Percentiles rank a stretch among this genome's conserved stretches.
Conservation (phyloP, 2,888 invertebrate genomes). For the Platycnemis pennipes region DNA sequence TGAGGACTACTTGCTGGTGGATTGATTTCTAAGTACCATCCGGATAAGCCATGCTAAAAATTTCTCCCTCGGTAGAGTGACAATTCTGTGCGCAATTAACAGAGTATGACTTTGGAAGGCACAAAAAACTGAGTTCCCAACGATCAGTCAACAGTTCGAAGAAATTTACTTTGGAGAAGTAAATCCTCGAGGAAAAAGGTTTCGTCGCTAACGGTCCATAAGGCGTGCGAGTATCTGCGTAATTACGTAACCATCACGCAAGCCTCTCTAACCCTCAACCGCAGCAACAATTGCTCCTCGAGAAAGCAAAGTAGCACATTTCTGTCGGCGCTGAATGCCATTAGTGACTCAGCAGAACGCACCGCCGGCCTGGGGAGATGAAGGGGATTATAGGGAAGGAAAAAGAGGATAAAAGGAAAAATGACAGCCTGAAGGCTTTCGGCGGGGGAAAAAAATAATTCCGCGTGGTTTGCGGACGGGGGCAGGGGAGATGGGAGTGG, state of each 20-base stretch:
- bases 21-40: background rate
- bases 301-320: background rate
- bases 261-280: background rate
- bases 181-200: background rate
- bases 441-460: background rate
- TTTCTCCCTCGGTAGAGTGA: background rate
- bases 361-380: background rate
- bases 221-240: background rate
- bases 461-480: background rate
- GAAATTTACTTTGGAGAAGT: background rate
- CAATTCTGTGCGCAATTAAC: background rate
- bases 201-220: background rate
- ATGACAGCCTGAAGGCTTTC: slow-evolving; percentile 27
- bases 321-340: background rate
- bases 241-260: background rate
- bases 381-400: background rate
- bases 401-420: background rate
- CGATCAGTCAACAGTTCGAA: background rate
- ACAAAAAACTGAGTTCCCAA: background rate
- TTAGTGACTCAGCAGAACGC: slow-evolving; percentile 13
- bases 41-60: background rate
- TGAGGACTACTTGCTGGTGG: background rate
- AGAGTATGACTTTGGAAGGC: background rate
- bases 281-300: background rate
- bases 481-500: background rate